phyloP scores from a whole-genome alignment of 2,113 vertebrate genomes.

The Poeciliopsis turrubarensis region DNA sequence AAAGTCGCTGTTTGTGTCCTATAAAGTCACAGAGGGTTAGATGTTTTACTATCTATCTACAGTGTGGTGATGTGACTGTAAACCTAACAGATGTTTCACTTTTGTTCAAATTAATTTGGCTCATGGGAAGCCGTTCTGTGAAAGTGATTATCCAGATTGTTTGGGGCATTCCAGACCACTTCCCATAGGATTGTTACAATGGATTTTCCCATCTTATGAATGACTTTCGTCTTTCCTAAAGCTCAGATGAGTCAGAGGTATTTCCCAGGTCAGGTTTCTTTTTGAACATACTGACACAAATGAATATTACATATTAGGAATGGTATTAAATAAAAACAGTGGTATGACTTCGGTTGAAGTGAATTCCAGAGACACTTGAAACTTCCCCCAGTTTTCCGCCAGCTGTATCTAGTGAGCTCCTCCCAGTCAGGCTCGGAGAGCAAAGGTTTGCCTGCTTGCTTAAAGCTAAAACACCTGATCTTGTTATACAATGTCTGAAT shows the following conservation, averaged over 20 bases:
- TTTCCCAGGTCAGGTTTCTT: slow-evolving; percentile 2
- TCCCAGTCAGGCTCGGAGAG: slow-evolving; percentile 1
- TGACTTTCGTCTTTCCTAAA: background rate
- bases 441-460: background rate
- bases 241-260: slow-evolving; percentile 19
- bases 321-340: background rate
- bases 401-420: background rate
- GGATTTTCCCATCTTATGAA: background rate
- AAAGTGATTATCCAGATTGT: background rate
- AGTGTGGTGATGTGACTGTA: slow-evolving; percentile 1
- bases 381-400: background rate
- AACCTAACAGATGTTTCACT: slow-evolving; percentile 14
- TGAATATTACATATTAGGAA: slow-evolving; percentile 9
- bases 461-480: slow-evolving; percentile 25
- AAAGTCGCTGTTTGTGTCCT: background rate
- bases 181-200: slow-evolving; percentile 6
- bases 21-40: slow-evolving; percentile 51
- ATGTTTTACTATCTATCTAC: slow-evolving; percentile 6
- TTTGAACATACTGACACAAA: background rate
- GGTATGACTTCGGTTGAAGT: background rate
- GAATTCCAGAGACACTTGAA: background rate
- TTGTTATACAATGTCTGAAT: slow-evolving; percentile 14
- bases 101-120: background rate
- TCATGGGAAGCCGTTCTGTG: background rate
- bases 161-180: background rate